Percentiles rank a stretch among this genome's conserved stretches.
Conservation (phyloP, 2,113 vertebrate species). For the Dolichallabes microphthalmus region DNA sequence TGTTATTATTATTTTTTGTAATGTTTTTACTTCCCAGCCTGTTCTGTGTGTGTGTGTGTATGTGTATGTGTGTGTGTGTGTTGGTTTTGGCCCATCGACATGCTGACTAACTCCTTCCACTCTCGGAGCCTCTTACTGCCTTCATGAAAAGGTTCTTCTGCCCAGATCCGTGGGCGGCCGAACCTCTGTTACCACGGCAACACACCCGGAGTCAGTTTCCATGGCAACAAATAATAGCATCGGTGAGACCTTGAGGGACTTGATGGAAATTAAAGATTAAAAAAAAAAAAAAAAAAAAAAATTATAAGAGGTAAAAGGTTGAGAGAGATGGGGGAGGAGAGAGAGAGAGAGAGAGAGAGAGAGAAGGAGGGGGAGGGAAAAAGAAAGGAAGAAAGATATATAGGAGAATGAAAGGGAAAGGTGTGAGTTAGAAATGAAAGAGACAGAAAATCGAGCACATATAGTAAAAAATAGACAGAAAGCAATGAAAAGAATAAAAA, state of each 20-base stretch:
- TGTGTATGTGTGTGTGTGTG: slow-evolving; percentile 25
- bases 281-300: not conserved
- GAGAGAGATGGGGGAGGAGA: not conserved
- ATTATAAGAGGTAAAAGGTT: not conserved
- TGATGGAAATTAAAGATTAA: slow-evolving; percentile 20
- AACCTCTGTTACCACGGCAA: slow-evolving; percentile 57
- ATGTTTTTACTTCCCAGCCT: not conserved
- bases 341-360: not conserved
- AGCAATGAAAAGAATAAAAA: no score
- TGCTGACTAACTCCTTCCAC: slow-evolving; percentile 57
- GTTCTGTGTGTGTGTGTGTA: not conserved
- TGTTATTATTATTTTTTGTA: not conserved
- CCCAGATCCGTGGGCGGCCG: slow-evolving; percentile 52
- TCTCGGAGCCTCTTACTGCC: slow-evolving; percentile 36
- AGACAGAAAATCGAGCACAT: no score
- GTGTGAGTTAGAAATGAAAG: not conserved
- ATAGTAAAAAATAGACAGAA: no score
- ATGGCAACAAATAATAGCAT: slow-evolving; percentile 53
- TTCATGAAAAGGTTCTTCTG: slow-evolving; percentile 47
- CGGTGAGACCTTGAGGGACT: slow-evolving; percentile 21
- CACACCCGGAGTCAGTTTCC: slow-evolving; percentile 53
- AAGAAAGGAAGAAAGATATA: not conserved
- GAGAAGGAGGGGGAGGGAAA: not conserved
- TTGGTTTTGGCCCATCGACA: slow-evolving; percentile 40
- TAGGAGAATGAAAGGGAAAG: not conserved